Evolutionary conservation across 92 coral and sea anemone species (phyloP).

Genomic region (Parazoanthus darwini): DNA sequence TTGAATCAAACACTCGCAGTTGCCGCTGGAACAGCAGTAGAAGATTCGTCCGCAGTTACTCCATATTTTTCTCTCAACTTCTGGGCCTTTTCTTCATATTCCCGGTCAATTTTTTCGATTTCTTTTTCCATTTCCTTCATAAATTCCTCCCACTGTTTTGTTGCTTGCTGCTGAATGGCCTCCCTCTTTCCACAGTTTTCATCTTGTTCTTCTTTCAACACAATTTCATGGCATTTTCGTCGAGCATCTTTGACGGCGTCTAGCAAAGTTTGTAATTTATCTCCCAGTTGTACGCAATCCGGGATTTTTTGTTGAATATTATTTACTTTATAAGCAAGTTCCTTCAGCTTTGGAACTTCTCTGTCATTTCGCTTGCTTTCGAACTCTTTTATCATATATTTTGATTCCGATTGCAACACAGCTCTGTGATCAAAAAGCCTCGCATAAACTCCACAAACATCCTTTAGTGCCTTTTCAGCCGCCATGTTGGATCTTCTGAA

Average conservation of each 20-base stretch:
- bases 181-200: conserved; percentile 64
- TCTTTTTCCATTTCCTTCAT: conserved; percentile 70
- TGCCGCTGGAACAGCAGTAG: not conserved
- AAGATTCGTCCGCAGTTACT: conserved; percentile 11
- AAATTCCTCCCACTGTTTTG: conserved; percentile 81
- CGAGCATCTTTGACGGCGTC: conserved; percentile 75
- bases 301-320: conserved; percentile 78
- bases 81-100: conserved; percentile 67
- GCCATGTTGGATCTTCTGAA: conserved; percentile 79
- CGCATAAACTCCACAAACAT: conserved; percentile 77
- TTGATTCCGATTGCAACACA: conserved; percentile 76
- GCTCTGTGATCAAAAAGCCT: conserved; percentile 93
- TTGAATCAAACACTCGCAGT: not conserved
- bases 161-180: conserved; percentile 62
- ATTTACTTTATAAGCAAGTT: conserved; percentile 64
- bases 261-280: conserved; percentile 61
- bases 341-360: conserved; percentile 73
- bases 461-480: conserved; percentile 80
- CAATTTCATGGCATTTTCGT: conserved; percentile 76
- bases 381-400: conserved; percentile 84
- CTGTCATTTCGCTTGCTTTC: conserved; percentile 91
- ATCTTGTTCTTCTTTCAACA: conserved; percentile 83
- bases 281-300: conserved; percentile 60
- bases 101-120: conserved; percentile 70
- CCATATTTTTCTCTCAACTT: conserved; percentile 80